Evolutionary conservation across 2,888 invertebrate genomes (phyloP), one percentile per base, ranked within the genome.

Genomic region (Acanthosepion pharaonis): DNA sequence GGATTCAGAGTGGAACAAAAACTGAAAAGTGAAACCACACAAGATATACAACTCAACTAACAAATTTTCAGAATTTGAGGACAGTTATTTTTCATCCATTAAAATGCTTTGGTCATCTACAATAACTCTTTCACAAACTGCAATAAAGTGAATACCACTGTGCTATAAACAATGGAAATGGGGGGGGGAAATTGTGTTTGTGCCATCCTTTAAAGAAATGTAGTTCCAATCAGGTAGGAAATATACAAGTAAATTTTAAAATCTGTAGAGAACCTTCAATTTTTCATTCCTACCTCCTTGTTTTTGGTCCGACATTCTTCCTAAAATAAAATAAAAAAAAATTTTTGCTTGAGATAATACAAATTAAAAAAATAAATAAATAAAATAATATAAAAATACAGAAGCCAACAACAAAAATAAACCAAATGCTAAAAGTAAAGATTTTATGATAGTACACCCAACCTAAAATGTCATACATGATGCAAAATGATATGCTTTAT

Each of bases 261-360:
- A 59, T 59, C 59, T 23, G 23, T 59, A 59, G 59, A 59, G 59
- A 59, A 59, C 59, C 15, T 23, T 59, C 59, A 59, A 59, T 64
- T 64, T 64, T 64, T 64, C 64, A 64, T 64, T 28, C 64, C 64
- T 92, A 92, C 92, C 92, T 92, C 92, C 49, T 92, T 92, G 92
- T 51, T 92, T 92, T 92, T 92, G 92, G 92, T 92, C 92, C 92
- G 92, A 28, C 92, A 92, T 42, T 92, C 92, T 92, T 92, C 92
- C 92, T 92, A 42, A 49, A 92, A 42, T 92, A 49, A 18, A 42
- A 92, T 25, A 92, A 25, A 92, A 92, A 33, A 92, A 4, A 28
- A 64, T 64, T 28, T 42, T 64, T 23, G 64, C 23, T 64, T 64
- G 64, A 64, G 64, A 64, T 64, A 64, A 64, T 64, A 64, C 64